These are phyloP conservation scores for Leptinotarsa lineolata DNA, from an alignment of 1,140 invertebrate species.

Conservation along the genomic window DNA sequence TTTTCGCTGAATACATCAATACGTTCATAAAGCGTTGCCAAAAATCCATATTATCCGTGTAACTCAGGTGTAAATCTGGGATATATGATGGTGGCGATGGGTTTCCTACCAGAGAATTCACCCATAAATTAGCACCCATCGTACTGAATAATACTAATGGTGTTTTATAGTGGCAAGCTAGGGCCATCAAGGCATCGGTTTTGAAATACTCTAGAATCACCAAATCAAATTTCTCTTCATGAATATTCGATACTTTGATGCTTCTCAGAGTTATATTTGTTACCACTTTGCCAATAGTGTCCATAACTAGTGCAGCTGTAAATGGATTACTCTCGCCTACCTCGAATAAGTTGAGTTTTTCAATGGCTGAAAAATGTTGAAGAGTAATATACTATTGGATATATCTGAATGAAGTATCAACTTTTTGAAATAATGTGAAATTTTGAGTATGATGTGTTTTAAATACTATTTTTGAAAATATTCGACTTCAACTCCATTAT, in stretches of 20 bases:
- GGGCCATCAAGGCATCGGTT: slow-evolving; percentile 53
- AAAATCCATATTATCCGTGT: slow-evolving; percentile 51
- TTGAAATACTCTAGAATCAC: slow-evolving; percentile 57
- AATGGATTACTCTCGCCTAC: background rate
- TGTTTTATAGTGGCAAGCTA: slow-evolving; percentile 54
- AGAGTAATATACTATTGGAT: too few species aligned
- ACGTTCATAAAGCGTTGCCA: slow-evolving; percentile 52
- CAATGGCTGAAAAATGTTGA: background rate
- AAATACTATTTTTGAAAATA: too few species aligned
- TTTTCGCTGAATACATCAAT: slow-evolving; percentile 24
- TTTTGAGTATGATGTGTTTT: too few species aligned
- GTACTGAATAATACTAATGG: slow-evolving; percentile 54
- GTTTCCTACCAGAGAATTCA: slow-evolving; percentile 49
- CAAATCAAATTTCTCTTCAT: slow-evolving; percentile 49
- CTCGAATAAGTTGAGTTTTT: background rate
- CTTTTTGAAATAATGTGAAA: too few species aligned
- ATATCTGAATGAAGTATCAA: too few species aligned
- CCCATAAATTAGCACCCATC: slow-evolving; percentile 40
- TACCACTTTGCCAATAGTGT: background rate
- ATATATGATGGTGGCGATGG: slow-evolving; percentile 52
- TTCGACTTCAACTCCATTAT: too few species aligned
- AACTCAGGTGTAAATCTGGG: slow-evolving; percentile 46
- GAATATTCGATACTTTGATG: slow-evolving; percentile 6
- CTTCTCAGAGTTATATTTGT: slow-evolving; percentile 4
- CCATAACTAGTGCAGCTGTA: background rate